phyloP scores from a whole-genome alignment of 2,888 invertebrate species.

The Amblyjoppa fuscipennis region DNA sequence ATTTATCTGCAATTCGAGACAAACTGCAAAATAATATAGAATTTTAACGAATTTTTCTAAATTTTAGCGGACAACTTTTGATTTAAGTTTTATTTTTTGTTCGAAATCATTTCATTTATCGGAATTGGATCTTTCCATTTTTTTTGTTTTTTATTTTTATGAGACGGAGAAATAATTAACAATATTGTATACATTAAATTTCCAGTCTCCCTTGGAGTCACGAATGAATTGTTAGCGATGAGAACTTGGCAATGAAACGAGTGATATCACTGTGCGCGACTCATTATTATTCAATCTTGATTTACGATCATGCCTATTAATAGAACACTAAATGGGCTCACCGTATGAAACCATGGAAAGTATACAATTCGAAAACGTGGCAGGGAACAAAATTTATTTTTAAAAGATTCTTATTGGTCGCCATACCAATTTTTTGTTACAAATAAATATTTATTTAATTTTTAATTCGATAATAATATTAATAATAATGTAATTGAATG shows the following conservation, averaged over 20 bases:
- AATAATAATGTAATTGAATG: not conserved
- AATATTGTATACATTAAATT: not conserved
- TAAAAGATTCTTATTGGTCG: not conserved
- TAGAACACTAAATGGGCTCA: constrained; percentile 67
- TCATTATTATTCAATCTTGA: constrained; percentile 74
- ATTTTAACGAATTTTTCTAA: not conserved
- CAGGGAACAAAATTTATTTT: not conserved
- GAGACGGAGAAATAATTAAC: not conserved
- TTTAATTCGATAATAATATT: not conserved
- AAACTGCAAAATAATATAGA: not conserved
- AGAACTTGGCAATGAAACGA: constrained; percentile 68
- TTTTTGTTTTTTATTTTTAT: not conserved
- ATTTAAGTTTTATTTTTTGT: not conserved
- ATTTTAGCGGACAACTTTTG: not conserved
- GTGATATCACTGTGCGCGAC: constrained; percentile 70
- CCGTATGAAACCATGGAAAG: constrained; percentile 62
- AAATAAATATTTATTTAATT: not conserved
- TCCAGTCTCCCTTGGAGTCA: constrained; percentile 2
- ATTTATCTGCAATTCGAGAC: not conserved
- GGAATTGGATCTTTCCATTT: not conserved
- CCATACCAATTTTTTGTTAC: not conserved
- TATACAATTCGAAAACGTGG: constrained; percentile 16
- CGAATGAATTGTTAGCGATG: constrained; percentile 54
- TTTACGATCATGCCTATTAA: constrained; percentile 72
- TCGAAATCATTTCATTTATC: not conserved